phyloP scores from a whole-genome alignment of 2,113 vertebrate species.

The Lepus europaeus region DNA sequence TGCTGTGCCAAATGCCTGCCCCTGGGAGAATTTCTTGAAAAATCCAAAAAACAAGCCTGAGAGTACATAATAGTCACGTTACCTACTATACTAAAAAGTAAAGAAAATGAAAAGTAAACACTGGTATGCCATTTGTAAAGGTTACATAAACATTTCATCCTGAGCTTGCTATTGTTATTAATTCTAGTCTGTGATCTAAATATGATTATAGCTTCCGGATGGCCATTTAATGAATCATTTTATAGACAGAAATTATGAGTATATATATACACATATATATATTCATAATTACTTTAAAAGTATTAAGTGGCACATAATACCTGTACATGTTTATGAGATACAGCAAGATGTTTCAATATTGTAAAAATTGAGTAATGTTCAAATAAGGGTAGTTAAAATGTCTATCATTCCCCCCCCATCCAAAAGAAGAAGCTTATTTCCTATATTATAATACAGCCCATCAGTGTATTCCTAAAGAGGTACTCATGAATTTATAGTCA shows the following conservation, averaged over 20 bases:
- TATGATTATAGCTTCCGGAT: not conserved
- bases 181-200: not conserved
- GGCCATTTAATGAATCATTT: not conserved
- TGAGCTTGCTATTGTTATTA: not conserved
- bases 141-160: not conserved
- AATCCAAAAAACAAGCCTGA: not conserved
- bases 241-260: not conserved
- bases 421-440: no score
- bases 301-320: no score
- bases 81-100: not conserved
- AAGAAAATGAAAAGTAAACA: not conserved
- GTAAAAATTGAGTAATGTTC: not conserved
- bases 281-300: not conserved
- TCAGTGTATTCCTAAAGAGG: no score
- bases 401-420: not conserved
- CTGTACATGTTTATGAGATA: not conserved
- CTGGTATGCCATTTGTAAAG: conserved; percentile 14
- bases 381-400: not conserved
- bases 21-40: conserved; percentile 5
- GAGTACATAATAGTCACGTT: not conserved
- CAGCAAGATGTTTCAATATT: not conserved
- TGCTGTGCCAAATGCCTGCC: no score
- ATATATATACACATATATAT: not conserved
- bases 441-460: no score
- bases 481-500: no score